phyloP scores from a whole-genome alignment of 2,797 vertebrate genomes.

The Pantherophis alleghaniensis region DNA sequence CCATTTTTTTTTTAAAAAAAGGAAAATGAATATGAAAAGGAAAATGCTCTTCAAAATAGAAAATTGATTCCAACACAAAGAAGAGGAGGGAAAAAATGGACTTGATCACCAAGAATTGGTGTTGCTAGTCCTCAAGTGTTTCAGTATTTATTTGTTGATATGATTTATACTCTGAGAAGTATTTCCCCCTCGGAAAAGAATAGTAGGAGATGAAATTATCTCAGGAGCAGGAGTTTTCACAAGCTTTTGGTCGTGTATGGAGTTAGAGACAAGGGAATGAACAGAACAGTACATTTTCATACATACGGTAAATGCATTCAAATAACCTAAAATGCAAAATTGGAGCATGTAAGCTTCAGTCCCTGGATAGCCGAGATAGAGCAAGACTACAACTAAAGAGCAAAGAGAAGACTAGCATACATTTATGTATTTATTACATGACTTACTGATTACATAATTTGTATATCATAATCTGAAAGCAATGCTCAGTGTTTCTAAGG shows the following conservation, averaged over 20 bases:
- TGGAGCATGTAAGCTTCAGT: background rate
- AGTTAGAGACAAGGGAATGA: background rate
- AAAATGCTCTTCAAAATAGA: slow-evolving; percentile 5
- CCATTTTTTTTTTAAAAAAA: background rate
- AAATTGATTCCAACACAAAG: background rate
- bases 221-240: background rate
- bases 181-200: slow-evolving; percentile 22
- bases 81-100: background rate
- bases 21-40: background rate
- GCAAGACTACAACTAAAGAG: background rate
- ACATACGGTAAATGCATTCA: background rate
- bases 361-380: background rate
- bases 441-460: background rate
- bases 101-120: background rate
- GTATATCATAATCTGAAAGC: background rate
- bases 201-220: background rate
- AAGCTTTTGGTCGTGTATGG: background rate
- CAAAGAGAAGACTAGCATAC: background rate
- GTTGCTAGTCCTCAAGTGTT: background rate
- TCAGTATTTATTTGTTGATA: background rate
- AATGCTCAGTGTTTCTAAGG: background rate
- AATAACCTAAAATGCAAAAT: background rate
- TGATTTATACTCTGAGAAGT: background rate
- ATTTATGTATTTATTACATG: background rate
- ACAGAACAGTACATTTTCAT: slow-evolving; percentile 7